Percentiles rank a stretch among this genome's conserved stretches.
These are phyloP conservation scores for Okamejei kenojei DNA, from an alignment of 2,797 vertebrate species.

Conservation along the genomic window DNA sequence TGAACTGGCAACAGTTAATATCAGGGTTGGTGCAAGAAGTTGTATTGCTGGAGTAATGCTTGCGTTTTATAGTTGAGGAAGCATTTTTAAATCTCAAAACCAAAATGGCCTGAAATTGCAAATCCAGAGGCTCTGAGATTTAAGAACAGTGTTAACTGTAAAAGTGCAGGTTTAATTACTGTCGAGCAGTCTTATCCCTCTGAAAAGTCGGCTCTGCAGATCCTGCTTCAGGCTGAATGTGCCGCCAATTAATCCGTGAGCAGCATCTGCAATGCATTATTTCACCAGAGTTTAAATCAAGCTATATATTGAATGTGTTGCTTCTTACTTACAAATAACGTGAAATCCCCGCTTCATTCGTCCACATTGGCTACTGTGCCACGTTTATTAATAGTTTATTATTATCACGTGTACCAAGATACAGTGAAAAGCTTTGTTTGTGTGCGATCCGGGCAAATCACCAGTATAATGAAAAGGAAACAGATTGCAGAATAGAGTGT, in stretches of 20 bases:
- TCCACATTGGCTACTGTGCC: not conserved
- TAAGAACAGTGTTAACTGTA: not conserved
- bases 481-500: too few species aligned
- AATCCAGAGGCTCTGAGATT: not conserved
- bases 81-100: not conserved
- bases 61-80: not conserved
- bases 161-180: constrained; percentile 10
- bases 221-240: not conserved
- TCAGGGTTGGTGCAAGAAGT: not conserved
- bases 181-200: not conserved
- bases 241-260: constrained; percentile 14
- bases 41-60: not conserved
- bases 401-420: too few species aligned
- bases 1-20: not conserved
- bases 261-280: constrained; percentile 3
- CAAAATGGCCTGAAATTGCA: not conserved
- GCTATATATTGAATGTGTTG: not conserved
- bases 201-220: not conserved
- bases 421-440: too few species aligned
- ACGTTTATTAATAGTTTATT: too few species aligned
- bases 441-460: too few species aligned
- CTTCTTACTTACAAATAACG: constrained; percentile 18
- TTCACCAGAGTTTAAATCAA: constrained; percentile 19
- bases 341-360: not conserved
- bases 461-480: too few species aligned